Base-by-base conservation (phyloP, 1,140 invertebrate species). In the Drosophila biarmipes region DNA sequence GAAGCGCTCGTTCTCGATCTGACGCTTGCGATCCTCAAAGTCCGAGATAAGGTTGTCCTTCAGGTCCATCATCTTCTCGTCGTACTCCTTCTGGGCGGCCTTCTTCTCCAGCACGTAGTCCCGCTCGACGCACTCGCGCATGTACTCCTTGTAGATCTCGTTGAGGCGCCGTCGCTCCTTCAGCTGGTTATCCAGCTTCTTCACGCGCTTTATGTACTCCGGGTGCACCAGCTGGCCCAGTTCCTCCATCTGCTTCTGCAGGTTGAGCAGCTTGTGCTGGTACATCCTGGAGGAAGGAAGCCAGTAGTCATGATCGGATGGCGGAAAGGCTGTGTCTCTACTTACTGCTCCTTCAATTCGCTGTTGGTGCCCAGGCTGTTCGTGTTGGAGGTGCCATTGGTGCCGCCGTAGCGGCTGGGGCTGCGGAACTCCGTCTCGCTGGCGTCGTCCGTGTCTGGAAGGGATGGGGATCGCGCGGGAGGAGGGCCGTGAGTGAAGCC, bases 281-380 rank as follows among this genome's bases (percentile, higher is more conserved):
- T 98, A 99, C 93, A 99, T 97, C 92, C 97, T 98, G 84, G 2
- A 93, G 93, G 57, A 12, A 45, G 66, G 48, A 14, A n/a, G 40
- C 34, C 0, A 8, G 14, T 19, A 4, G 21, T n/a, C 12, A 12
- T 7, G 3, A 2, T 19, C 4, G 11, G 17, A n/a, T 21, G 8
- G 19, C 5, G 14, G 14, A 15, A 46, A 27, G 24, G 12, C n/a
- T n/a, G 43, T 24, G 21, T 6, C 14, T 31, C 29, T 7, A 74
- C 89, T 94, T 93, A 97, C 96, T 98, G 97, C 93, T 98, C 97
- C 93, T 98, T 98, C 11, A 98, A 96, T 93, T 98, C 97, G 45
- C 90, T 90, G 35, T 91, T 90, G 69, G 75, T 90, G 56, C 81
- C 77, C 14, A 53, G 59, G 49, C 43, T 86, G 35, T 72, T 87